phyloP scores from a whole-genome alignment of 2,113 vertebrate genomes.

The Bubo bubo region DNA sequence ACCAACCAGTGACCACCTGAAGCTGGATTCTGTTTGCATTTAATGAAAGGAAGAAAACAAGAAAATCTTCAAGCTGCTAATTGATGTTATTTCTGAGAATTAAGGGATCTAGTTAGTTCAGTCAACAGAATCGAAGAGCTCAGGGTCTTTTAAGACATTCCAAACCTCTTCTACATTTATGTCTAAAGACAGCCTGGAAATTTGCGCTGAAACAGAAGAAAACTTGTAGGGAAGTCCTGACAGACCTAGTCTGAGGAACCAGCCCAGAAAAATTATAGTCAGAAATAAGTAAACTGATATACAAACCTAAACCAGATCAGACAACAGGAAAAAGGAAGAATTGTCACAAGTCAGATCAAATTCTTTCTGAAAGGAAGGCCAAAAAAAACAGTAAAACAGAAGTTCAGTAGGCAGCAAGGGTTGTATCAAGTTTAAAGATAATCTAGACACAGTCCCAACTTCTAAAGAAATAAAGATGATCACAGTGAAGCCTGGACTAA shows the following conservation, averaged over 20 bases:
- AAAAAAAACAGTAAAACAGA: neutral
- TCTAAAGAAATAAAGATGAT: neutral
- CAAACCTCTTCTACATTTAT: neutral
- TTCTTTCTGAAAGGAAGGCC: neutral
- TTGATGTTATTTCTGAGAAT: neutral
- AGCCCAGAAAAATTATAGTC: neutral
- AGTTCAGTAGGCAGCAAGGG: neutral
- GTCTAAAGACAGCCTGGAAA: neutral
- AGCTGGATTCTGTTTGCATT: neutral
- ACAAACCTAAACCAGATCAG: conserved; percentile 14
- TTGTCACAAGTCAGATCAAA: neutral
- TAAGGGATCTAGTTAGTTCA: neutral
- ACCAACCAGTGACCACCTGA: neutral
- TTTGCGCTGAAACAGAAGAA: neutral
- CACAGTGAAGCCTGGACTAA: neutral
- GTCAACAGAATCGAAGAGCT: neutral
- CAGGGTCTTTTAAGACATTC: neutral
- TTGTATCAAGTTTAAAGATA: neutral
- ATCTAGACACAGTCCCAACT: neutral
- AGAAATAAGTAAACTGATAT: neutral
- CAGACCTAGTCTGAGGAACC: neutral
- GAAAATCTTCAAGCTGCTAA: neutral
- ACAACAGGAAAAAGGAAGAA: neutral
- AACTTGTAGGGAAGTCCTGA: neutral
- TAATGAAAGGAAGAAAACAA: neutral